Base-by-base conservation (phyloP, 2,888 invertebrate genomes). In the Epistrophella euchroma region DNA sequence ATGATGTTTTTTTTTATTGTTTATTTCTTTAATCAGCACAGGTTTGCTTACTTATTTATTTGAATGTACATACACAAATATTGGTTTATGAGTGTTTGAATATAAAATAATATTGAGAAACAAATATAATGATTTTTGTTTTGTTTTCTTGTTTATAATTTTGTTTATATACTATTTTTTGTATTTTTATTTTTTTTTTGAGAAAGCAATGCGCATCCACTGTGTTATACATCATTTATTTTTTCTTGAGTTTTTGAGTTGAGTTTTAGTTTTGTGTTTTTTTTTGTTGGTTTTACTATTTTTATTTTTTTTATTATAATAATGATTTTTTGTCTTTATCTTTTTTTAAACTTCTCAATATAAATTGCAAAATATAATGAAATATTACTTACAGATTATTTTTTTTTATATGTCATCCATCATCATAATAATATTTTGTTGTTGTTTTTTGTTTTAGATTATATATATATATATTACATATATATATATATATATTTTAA, bases 21-120 rank as follows among this genome's bases (percentile, higher is more conserved):
- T 87, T 87, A 87, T 87, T 87, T 87, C 87, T 83, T 87, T 87
- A 87, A 87, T 87, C 87, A 87, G 87, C 87, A 87, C 87, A 83
- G 87, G 83, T 87, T 83, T 87, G 87, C 87, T 87, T 87, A 87
- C 78, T 87, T 87, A 87, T 87, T 87, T 83, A 87, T 79, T 82
- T 78, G 83, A 87, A 87, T 87, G 87, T 87, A 87, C 87, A 87
- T 87, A 87, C 87, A 87, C 87, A 87, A 87, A 87, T 87, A 87
- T 87, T 87, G 82, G 82, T 86, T 86, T 86, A 86, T 81, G 86
- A 86, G 82, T 88, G 78, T 82, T 79, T 82, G 88, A 87, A 82
- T 78, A 83, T 79, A 81, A 80, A 83, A 87, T 88, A 88, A 88
- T 89, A 90, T 89, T 88, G 75, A 88, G 88, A 90, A 89, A 88